A percentile compares a stretch with the other conserved stretches of the same genome.
Conservation (phyloP, 2,113 vertebrate species). For the Oreochromis niloticus region DNA sequence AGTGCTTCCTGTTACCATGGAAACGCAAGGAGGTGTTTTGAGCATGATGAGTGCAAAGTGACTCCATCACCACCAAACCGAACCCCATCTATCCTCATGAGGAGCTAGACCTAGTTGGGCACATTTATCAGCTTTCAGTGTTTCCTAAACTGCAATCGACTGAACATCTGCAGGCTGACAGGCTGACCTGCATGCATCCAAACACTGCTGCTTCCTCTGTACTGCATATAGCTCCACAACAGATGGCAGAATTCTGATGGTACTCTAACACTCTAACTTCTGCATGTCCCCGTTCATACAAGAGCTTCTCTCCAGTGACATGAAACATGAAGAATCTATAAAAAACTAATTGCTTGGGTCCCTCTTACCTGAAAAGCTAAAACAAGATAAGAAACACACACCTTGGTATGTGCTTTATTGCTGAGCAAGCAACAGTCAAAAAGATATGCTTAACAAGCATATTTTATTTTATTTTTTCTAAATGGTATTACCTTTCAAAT, state of each 20-base stretch:
- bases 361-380: neutral
- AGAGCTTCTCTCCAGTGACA: neutral
- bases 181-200: neutral
- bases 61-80: neutral
- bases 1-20: conserved; percentile 65
- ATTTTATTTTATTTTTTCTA: neutral
- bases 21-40: conserved; percentile 47
- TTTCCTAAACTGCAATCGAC: neutral
- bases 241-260: neutral
- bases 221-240: neutral
- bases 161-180: neutral
- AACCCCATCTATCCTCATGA: neutral
- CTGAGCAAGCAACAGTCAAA: neutral
- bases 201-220: neutral
- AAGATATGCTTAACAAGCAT: neutral
- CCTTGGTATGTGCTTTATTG: neutral
- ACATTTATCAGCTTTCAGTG: neutral
- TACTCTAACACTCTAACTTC: neutral
- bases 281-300: neutral
- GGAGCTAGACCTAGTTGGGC: neutral
- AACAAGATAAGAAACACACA: neutral
- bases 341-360: neutral
- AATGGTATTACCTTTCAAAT: neutral
- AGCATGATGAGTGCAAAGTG: conserved; percentile 21
- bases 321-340: conserved; percentile 1